Evolutionary conservation across 35 echinoderm and acorn worm genomes (phyloP), one percentile per base, ranked within the genome.

Genomic region (Lytechinus pictus): DNA sequence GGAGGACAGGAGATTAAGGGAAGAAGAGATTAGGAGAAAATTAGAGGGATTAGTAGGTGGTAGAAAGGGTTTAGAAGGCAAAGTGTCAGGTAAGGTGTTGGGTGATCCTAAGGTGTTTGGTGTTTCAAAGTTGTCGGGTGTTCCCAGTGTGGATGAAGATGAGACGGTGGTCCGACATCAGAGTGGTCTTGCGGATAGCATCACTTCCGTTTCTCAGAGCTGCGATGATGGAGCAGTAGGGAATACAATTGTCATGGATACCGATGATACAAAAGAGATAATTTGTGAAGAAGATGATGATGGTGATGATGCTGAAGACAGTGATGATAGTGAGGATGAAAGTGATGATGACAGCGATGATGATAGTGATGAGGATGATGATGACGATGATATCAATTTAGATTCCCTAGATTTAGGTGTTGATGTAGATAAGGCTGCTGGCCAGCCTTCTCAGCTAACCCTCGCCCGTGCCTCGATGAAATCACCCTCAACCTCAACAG

Each of bases 291-390:
- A 71, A 21, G 60, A 66, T 71, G 87, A 89, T 52, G 91, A 54
- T 54, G 91, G 24, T 55, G 91, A 54, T 55, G 54, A 56, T 56
- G 91, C n/a, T 89, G 87, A 28, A 54, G 89, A 24, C 55, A 86
- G 12, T 92, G 88, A 90, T 92, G 61, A 95, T 93, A 87, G 92
- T 55, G 54, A 93, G 56, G 91, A 57, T 89, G 87, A 29, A 54
- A 95, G 52, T 87, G 95, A 27, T 92, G 88, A 90, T 92, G 61
- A 95, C 55, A 89, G 92, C 28, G 90, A 54, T 86, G 95, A 92
- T 91, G 89, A 92, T 51, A 89, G 92, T 33, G 89, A 52, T 95
- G 89, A 60, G 19, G 89, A 61, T 92, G 28, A 7, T 24, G n/a
- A 24, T 24, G 53, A 54, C 44, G 94, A 94, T 13, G 91, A 93